phyloP scores from a whole-genome alignment of 2,888 invertebrate species.

The Sympetrum striolatum region DNA sequence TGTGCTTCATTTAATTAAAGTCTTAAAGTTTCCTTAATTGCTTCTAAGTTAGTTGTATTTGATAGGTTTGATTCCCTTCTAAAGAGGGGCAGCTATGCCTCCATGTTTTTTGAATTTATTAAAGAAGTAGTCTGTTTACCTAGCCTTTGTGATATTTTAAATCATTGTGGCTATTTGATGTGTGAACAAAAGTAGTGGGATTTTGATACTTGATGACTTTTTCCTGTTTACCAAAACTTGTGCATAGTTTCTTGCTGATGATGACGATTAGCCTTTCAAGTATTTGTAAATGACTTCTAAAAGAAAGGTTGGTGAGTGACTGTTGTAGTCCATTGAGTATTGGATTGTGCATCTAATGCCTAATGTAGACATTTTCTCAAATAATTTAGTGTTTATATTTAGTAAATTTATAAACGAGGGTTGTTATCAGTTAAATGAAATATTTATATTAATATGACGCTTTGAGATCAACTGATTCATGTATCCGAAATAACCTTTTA shows the following conservation, averaged over 20 bases:
- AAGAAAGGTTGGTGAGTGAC: neutral
- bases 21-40: neutral
- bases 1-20: neutral
- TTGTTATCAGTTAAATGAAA: conserved; percentile 7
- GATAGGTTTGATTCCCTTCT: neutral
- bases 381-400: conserved; percentile 16
- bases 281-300: neutral
- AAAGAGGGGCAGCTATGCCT: neutral
- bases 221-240: neutral
- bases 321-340: neutral
- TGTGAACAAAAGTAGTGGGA: neutral
- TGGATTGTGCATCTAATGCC: neutral
- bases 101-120: neutral
- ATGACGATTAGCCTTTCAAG: neutral
- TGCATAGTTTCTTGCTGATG: neutral
- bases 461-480: neutral
- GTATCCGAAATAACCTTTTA: neutral
- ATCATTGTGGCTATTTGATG: neutral
- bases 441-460: neutral
- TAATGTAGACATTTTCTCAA: neutral
- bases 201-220: conserved; percentile 2
- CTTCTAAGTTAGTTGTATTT: neutral
- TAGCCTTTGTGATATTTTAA: neutral
- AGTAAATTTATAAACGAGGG: neutral
- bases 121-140: neutral